phyloP scores from a whole-genome alignment of 2,797 vertebrate genomes.

The Myotis vivesi region DNA sequence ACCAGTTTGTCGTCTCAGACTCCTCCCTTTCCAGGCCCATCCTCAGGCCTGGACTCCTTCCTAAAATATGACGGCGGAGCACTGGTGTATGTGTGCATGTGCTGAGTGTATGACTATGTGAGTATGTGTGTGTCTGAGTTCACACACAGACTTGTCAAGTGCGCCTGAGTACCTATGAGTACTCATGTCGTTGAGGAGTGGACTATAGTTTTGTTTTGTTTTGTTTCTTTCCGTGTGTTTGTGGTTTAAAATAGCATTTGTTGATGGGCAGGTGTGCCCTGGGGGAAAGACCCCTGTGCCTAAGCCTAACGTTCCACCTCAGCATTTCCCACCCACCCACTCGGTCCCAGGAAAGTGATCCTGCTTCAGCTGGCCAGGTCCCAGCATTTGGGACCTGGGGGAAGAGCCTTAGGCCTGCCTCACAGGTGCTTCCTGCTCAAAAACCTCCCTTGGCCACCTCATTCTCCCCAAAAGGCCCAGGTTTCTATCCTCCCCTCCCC shows the following conservation, averaged over 20 bases:
- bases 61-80: neutral
- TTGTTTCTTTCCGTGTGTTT: neutral
- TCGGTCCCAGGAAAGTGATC: neutral
- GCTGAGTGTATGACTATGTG: neutral
- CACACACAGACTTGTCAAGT: neutral
- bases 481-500: neutral
- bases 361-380: neutral
- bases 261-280: neutral
- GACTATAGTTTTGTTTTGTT: neutral
- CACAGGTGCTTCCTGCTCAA: constrained; percentile 60
- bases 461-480: constrained; percentile 18
- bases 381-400: neutral
- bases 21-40: neutral
- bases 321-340: neutral
- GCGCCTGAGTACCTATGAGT: neutral
- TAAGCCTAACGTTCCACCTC: neutral
- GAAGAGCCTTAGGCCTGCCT: neutral
- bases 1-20: neutral
- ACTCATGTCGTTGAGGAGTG: neutral
- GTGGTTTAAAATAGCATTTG: constrained; percentile 24
- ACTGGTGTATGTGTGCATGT: neutral
- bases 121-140: neutral
- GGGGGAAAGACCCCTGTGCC: neutral
- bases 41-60: neutral
- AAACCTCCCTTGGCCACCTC: neutral